Evolutionary conservation across 2,888 invertebrate genomes (phyloP).

Genomic region (Protonemura montana): DNA sequence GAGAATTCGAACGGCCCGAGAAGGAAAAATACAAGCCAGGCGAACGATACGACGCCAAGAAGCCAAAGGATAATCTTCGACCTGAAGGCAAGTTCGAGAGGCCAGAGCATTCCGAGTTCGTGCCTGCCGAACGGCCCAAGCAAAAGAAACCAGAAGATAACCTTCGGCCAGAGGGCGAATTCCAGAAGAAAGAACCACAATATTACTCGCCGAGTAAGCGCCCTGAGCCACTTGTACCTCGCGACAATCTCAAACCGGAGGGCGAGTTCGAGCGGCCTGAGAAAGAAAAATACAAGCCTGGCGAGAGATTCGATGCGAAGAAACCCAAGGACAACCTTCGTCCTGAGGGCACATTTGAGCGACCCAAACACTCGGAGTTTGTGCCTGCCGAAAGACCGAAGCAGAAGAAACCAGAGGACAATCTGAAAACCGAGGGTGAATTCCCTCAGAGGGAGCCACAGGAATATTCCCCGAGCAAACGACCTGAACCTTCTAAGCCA

Average conservation of each 20-base stretch:
- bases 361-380: constrained; percentile 56
- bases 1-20: constrained; percentile 55
- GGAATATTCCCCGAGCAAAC: constrained; percentile 65
- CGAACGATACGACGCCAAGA: constrained; percentile 65
- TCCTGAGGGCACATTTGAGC: constrained; percentile 63
- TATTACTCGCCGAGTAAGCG: constrained; percentile 63
- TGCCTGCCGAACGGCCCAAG: constrained; percentile 46
- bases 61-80: constrained; percentile 51
- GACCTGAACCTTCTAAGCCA: constrained; percentile 67
- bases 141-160: constrained; percentile 50
- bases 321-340: constrained; percentile 61
- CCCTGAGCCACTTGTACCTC: constrained; percentile 60
- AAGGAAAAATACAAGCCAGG: constrained; percentile 62
- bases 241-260: constrained; percentile 49
- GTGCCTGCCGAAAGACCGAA: constrained; percentile 55
- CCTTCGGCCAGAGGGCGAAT: constrained; percentile 62
- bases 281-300: constrained; percentile 57
- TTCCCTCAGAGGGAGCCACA: constrained; percentile 55
- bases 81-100: constrained; percentile 55
- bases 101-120: constrained; percentile 53
- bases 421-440: constrained; percentile 59
- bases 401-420: constrained; percentile 56
- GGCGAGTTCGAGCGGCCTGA: constrained; percentile 55
- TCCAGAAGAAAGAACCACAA: constrained; percentile 59
- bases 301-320: constrained; percentile 60